Evolutionary conservation across 2,113 vertebrate genomes (phyloP).

Genomic region (Cebus imitator): DNA sequence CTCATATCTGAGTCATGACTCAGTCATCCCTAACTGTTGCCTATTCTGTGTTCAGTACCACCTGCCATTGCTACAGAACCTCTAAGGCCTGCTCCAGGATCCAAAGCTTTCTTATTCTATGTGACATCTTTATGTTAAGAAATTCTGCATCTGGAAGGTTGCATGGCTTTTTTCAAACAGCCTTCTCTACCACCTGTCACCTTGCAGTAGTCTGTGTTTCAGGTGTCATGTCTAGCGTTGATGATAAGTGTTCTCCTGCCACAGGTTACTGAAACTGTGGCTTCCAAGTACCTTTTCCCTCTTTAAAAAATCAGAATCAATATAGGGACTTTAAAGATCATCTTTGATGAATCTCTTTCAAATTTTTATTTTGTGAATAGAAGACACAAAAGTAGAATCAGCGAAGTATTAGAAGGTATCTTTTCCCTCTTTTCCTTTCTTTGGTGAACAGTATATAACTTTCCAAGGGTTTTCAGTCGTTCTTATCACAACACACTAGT

Average conservation of each 20-base stretch:
- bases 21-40: neutral
- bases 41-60: neutral
- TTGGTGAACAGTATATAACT: neutral
- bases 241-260: neutral
- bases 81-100: neutral
- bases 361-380: constrained; percentile 5
- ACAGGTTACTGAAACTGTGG: neutral
- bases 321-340: neutral
- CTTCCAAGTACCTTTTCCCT: neutral
- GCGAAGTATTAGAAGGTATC: neutral
- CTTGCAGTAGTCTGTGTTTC: neutral
- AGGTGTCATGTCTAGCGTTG: too few species aligned
- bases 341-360: neutral
- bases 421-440: neutral
- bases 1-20: neutral
- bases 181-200: neutral
- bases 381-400: neutral
- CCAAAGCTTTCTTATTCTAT: neutral
- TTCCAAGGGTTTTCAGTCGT: constrained; percentile 30
- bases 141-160: neutral
- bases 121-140: neutral
- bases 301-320: neutral
- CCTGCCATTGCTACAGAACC: neutral
- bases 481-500: neutral
- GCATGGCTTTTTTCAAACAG: neutral